A percentile compares a stretch with the other conserved stretches of the same genome.
Conservation (phyloP, 1,140 invertebrate genomes). For the Cryptotermes secundus region DNA sequence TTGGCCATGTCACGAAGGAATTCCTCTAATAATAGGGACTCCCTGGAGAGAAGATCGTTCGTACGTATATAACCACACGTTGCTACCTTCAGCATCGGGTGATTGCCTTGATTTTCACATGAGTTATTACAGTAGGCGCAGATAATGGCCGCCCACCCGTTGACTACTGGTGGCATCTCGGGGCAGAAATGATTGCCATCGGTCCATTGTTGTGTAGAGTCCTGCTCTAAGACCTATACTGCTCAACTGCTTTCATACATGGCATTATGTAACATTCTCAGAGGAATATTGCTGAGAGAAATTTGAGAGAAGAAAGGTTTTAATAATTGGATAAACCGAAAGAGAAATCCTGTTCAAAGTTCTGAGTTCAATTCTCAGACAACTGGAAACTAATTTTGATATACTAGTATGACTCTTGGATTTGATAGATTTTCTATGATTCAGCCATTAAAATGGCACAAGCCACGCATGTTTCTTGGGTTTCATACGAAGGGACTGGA, state of each 20-base stretch:
- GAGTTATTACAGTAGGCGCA: slow-evolving; percentile 16
- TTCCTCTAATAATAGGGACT: slow-evolving; percentile 1
- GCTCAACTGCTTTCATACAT: background rate
- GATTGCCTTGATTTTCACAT: slow-evolving; percentile 16
- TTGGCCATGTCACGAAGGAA: background rate
- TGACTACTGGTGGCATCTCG: background rate
- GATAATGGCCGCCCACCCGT: slow-evolving; percentile 7
- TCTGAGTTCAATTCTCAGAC: no score
- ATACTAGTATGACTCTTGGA: no score
- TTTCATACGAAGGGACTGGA: no score
- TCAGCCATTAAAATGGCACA: no score
- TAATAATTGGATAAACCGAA: no score
- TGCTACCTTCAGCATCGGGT: background rate
- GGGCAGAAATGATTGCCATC: background rate
- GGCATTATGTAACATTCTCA: background rate
- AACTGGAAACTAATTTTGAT: no score
- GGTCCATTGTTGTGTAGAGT: background rate
- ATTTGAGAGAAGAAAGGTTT: no score
- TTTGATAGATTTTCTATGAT: no score
- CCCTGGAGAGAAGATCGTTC: background rate
- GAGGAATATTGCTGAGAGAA: background rate
- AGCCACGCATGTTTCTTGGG: no score
- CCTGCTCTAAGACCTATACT: background rate
- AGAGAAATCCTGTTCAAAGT: no score
- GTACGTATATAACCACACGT: no score